Conservation (phyloP, 1,140 invertebrate genomes). For the Trinorchestia longiramus region DNA sequence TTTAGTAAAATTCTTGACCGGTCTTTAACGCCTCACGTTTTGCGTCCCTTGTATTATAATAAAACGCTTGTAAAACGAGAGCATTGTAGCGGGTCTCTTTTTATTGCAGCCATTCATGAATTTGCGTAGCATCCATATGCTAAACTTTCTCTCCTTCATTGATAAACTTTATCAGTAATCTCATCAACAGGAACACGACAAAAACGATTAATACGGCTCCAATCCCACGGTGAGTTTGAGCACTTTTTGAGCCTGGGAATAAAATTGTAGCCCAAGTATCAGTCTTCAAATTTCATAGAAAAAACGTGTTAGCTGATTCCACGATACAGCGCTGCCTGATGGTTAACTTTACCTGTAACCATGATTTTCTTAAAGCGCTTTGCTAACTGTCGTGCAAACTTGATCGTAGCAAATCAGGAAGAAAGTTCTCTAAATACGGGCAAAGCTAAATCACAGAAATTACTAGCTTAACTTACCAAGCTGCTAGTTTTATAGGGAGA, state of each 20-base stretch:
- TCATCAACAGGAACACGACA: background rate
- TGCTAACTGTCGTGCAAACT: background rate
- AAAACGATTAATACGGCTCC: background rate
- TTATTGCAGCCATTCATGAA: conserved; percentile 4
- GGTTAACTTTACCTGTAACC: background rate
- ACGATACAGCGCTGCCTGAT: background rate
- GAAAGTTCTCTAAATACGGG: background rate
- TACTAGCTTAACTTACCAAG: background rate
- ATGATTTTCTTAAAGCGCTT: background rate
- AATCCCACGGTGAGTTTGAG: conserved; percentile 34
- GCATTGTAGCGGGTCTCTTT: background rate
- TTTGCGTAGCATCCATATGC: background rate
- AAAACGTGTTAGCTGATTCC: background rate
- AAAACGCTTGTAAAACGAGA: background rate
- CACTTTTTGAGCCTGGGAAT: conserved; percentile 35
- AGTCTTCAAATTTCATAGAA: conserved; percentile 21
- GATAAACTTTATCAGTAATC: conserved; percentile 16
- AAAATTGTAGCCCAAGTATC: conserved; percentile 14
- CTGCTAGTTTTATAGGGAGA: background rate
- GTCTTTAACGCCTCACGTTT: background rate
- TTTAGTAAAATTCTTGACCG: background rate
- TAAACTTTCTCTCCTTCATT: background rate
- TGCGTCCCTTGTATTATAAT: background rate
- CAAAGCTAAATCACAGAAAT: background rate
- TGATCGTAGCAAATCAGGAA: background rate